Evolutionary conservation across 35 echinoderm and acorn worm species (phyloP).

Genomic region (Nesometra sesokonis): DNA sequence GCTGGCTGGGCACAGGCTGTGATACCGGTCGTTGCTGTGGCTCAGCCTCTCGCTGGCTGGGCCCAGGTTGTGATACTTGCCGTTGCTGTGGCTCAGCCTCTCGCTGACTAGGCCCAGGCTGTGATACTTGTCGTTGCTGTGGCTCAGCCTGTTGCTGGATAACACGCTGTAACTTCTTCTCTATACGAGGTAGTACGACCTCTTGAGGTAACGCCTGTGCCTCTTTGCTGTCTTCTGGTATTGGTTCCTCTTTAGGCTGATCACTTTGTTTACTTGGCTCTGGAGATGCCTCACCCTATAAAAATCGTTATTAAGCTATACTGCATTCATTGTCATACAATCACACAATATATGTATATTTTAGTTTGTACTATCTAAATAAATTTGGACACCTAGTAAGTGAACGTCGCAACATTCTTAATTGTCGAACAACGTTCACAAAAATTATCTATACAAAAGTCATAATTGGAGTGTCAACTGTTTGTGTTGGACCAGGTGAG

Average conservation of each 20-base stretch:
- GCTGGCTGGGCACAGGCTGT: neutral
- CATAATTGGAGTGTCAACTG: too few relatives aligned
- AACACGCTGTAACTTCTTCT: neutral
- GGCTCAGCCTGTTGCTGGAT: neutral
- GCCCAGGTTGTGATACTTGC: neutral
- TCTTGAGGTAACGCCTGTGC: neutral
- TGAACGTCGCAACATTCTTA: too few relatives aligned
- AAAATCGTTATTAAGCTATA: too few relatives aligned
- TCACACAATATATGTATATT: too few relatives aligned
- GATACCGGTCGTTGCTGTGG: neutral
- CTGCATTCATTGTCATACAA: too few relatives aligned
- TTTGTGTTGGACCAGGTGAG: too few relatives aligned
- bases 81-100: neutral
- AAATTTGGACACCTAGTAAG: too few relatives aligned
- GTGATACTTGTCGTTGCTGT: neutral
- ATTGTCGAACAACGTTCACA: too few relatives aligned
- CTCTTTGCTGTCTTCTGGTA: neutral
- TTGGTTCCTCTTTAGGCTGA: neutral
- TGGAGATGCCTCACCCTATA: neutral
- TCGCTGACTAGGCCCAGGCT: neutral
- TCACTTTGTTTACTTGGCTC: neutral
- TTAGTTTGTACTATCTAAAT: too few relatives aligned
- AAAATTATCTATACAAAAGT: too few relatives aligned
- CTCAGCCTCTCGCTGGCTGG: neutral
- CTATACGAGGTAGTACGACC: neutral